Conservation (phyloP, 2,797 vertebrate genomes). For the Microcaecilia unicolor region DNA sequence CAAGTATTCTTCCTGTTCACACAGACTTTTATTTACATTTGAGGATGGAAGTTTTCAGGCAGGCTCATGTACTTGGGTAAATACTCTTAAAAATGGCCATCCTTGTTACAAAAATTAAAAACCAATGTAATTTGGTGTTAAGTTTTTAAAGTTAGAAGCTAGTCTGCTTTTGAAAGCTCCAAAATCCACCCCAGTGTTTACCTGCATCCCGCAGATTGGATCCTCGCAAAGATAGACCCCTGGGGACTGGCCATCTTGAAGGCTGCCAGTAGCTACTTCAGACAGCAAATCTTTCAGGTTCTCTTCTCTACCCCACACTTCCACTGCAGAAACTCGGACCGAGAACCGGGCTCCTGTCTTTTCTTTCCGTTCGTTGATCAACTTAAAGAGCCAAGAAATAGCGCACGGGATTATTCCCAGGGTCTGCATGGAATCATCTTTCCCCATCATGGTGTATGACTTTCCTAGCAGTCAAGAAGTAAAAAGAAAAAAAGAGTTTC, state of each 20-base stretch:
- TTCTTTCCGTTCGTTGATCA: constrained; percentile 86
- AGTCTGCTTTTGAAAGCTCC: no score
- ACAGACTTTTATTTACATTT: no score
- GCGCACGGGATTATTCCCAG: constrained; percentile 89
- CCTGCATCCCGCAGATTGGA: constrained; percentile 86
- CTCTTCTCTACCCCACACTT: constrained; percentile 90
- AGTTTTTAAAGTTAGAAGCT: no score
- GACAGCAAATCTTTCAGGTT: constrained; percentile 84
- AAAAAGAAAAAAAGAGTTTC: constrained; percentile 6
- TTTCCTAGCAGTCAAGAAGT: constrained; percentile 61
- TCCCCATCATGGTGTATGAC: constrained; percentile 92
- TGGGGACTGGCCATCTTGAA: constrained; percentile 78
- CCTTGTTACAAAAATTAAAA: no score
- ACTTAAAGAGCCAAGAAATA: constrained; percentile 94
- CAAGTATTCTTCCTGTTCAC: no score
- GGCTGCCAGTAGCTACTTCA: constrained; percentile 71
- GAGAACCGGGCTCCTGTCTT: constrained; percentile 88
- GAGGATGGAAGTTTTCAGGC: no score
- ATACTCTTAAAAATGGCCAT: no score
- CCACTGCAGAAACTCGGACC: constrained; percentile 88
- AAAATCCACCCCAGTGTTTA: no score
- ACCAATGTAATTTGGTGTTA: no score
- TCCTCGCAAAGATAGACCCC: constrained; percentile 85
- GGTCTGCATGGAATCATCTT: constrained; percentile 76
- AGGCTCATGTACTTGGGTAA: no score